phyloP scores from a whole-genome alignment of 2,797 vertebrate species.

The Tiaroga cobitis region DNA sequence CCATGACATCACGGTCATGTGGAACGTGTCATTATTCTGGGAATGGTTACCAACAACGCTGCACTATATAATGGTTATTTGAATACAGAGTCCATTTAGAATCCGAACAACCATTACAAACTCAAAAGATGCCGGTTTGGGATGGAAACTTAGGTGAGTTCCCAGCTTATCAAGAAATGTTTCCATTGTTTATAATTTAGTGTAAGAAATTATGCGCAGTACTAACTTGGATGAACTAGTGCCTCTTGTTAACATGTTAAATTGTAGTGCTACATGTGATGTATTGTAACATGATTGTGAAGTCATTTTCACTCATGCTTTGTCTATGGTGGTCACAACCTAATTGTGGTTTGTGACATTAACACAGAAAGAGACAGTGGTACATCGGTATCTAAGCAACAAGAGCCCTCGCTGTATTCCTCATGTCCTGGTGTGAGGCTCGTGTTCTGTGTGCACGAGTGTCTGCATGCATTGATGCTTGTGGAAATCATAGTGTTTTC shows the following conservation, averaged over 20 bases:
- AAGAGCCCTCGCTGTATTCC: constrained; percentile 59
- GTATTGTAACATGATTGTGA: constrained; percentile 44
- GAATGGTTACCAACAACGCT: constrained; percentile 35
- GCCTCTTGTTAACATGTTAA: background rate
- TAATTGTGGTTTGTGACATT: constrained; percentile 59
- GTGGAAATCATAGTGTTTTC: constrained; percentile 37
- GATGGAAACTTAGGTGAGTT: constrained; percentile 60
- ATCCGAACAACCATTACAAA: constrained; percentile 26
- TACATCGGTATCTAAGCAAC: constrained; percentile 68
- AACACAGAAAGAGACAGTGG: constrained; percentile 54
- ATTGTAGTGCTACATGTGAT: background rate
- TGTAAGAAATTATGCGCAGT: background rate
- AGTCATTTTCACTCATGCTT: constrained; percentile 48
- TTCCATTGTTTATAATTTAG: background rate
- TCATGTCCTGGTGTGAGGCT: constrained; percentile 59
- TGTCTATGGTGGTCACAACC: constrained; percentile 53
- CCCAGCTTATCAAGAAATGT: background rate
- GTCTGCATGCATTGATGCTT: background rate
- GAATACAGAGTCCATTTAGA: constrained; percentile 20
- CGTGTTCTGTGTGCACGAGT: constrained; percentile 25
- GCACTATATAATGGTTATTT: constrained; percentile 46
- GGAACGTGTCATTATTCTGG: constrained; percentile 48
- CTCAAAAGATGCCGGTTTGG: constrained; percentile 47
- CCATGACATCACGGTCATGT: constrained; percentile 51
- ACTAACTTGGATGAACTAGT: background rate